Base-by-base conservation (phyloP, 2,888 invertebrate species). In the Noctua janthe region DNA sequence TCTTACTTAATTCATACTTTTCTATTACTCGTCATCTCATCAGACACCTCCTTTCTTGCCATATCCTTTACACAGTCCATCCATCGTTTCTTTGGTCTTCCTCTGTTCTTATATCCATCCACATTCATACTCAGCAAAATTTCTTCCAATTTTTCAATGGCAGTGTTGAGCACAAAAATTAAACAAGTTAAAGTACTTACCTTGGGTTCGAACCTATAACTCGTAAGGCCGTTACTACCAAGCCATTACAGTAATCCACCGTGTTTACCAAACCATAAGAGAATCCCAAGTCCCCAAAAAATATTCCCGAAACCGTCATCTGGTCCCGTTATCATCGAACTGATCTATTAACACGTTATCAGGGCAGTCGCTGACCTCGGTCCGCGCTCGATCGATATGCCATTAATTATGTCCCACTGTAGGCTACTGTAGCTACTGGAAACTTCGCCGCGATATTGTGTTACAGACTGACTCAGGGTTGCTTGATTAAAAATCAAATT, bases 311-410 rank as follows among this genome's bases (percentile, higher is more conserved):
- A 80, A 70, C 13, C 69, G 51, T 78, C 76, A 81, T 78, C 70
- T 74, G 85, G 54, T 70, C 71, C 75, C 69, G 80, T 86, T 86
- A 86, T 86, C 85, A 83, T 39, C 43, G 59, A 64, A 75, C 29
- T 74, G 71, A 74, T 80, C 74, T 83, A 82, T 83, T 82, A 82
- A 54, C 69, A 43, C 71, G 85, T 89, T 89, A 89, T 89, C 89
- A 85, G 81, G 79, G 35, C 79, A 81, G 72, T 67, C 85, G 83
- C 62, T 76, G 90, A 86, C 89, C 89, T 89, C 86, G 89, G 88
- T 80, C 86, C 81, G 72, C 70, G 49, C 13, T 15, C 80, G 89
- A 89, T 89, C 89, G 90, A 89, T 89, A 88, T 74, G 69, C 81
- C 80, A 87, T 85, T 89, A 88, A 87, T 88, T 85, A 88, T 83